Evolutionary conservation across 2,888 invertebrate genomes (phyloP).

Genomic region (Apamea crenata): DNA sequence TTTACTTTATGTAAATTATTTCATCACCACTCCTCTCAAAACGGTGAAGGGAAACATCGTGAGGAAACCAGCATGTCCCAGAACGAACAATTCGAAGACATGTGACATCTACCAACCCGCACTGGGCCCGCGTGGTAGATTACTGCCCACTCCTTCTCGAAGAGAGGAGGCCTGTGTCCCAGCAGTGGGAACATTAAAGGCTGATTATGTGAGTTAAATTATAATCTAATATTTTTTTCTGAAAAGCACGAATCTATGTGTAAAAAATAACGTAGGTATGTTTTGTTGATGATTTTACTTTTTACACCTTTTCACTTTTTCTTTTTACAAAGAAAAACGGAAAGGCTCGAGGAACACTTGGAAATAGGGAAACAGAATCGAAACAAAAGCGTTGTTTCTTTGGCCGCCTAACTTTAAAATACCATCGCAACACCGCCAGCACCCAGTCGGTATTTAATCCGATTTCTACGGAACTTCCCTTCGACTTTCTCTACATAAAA

Average conservation of each 20-base stretch:
- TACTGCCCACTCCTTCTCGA: no score
- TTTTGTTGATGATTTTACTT: background rate
- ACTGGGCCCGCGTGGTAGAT: no score
- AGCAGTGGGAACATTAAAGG: no score
- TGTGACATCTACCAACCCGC: no score
- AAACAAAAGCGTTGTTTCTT: conserved; percentile 48
- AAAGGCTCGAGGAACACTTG: conserved; percentile 27
- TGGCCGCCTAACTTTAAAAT: conserved; percentile 53
- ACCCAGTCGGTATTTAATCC: conserved; percentile 55
- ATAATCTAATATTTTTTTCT: background rate
- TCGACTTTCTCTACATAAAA: conserved; percentile 15
- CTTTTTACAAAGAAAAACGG: background rate
- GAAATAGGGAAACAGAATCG: conserved; percentile 27
- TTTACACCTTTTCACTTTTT: background rate
- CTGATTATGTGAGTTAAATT: no score
- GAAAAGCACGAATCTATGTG: background rate
- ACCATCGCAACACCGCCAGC: conserved; percentile 19
- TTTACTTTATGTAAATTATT: no score
- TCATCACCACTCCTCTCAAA: no score
- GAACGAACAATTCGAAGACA: no score
- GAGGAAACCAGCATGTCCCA: no score
- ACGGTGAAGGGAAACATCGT: no score
- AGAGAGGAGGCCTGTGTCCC: no score
- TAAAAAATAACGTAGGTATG: background rate
- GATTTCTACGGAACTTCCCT: conserved; percentile 53